These are phyloP conservation scores for Cryptus viduatorius DNA, from an alignment of 2,888 invertebrate genomes.

Conservation along the genomic window DNA sequence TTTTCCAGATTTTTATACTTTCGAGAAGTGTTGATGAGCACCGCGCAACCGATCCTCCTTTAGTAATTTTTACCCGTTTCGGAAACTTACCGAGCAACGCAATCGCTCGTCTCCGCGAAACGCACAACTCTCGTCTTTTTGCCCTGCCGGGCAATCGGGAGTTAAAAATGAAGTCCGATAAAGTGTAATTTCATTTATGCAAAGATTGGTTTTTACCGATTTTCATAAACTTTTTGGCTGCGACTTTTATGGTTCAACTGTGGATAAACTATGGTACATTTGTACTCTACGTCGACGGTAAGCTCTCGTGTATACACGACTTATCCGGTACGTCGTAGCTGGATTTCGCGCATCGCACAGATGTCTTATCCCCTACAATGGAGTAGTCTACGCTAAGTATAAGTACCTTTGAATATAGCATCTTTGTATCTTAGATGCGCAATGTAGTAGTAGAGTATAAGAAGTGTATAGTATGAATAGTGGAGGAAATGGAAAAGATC, in stretches of 20 bases:
- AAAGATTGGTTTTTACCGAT: neutral
- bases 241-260: neutral
- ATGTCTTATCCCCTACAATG: conserved; percentile 21
- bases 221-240: neutral
- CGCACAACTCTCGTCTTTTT: no score
- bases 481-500: conserved; percentile 14
- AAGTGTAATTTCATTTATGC: neutral
- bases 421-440: neutral
- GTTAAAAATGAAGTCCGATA: no score
- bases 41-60: no score
- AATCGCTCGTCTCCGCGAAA: no score
- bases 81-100: no score
- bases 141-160: no score
- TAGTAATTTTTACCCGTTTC: no score
- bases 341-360: neutral
- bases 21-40: no score
- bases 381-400: conserved; percentile 13
- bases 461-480: neutral
- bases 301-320: conserved; percentile 4
- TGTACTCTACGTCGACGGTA: neutral
- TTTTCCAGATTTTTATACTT: no score
- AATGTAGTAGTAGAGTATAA: neutral
- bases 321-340: conserved; percentile 16
- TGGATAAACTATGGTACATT: conserved; percentile 5
- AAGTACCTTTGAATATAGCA: conserved; percentile 2